Evolutionary conservation across 2,113 vertebrate species (phyloP), one percentile per base, ranked within the genome.

Genomic region (Numenius arquata): DNA sequence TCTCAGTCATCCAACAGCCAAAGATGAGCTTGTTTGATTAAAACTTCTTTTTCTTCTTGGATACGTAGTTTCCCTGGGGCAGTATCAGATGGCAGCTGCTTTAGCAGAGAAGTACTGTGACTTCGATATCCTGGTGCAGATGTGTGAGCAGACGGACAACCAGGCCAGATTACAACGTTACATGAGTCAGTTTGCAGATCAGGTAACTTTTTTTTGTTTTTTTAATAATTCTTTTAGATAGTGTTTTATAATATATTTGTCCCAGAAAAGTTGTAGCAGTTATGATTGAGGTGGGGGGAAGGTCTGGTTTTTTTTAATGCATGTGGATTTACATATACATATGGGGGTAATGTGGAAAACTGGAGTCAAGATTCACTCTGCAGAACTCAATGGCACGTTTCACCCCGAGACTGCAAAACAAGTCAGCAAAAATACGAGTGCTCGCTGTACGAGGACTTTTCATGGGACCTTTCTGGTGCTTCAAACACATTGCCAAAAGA

Each of bases 71-170:
- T 98, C 98, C n/a, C 95, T 99, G 85, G 98, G 99, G 56, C 99
- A 99, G 96, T 98, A 99, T 94, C 98, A 99, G 77, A 98, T 99
- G 99, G 99, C 99, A 74, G 99, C 99, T 7, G 98, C 99, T 32
- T 97, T 99, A 95, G 99, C 99, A 26, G 99, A 99, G 98, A 99
- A 99, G 75, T 99, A 99, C 96, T 99, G 99, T 11, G 99, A 99
- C 97, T 99, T 99, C 21, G 99, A 99, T 94, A 99, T 99, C 95
- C 98, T 99, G 97, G 99, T 99, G 13, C 99, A 99, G 58, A 98
- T 99, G 98, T 99, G 99, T 22, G 99, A 99, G 90, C 98, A 99
- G 97, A 99, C 99, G 0, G 98, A 99, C 96, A 99, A 99, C 97
- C 99, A 99, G 98, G 96, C 97, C 93, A 98, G 99, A 65, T 97